A percentile compares a stretch with the other conserved stretches of the same genome.
Conservation (phyloP, 1,140 invertebrate genomes). For the Calycopis cecrops region DNA sequence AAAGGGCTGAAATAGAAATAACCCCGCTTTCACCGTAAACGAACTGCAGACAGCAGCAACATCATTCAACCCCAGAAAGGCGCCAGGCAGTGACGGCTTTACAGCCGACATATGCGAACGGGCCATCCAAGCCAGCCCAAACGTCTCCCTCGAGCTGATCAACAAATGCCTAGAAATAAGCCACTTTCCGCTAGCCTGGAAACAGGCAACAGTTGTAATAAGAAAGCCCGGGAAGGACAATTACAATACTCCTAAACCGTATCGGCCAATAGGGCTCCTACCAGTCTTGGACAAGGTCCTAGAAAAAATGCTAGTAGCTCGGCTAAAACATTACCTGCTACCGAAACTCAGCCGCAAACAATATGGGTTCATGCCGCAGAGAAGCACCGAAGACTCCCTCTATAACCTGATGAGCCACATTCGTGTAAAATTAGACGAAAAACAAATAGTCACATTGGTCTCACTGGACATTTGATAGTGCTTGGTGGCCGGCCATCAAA, state of each 20-base stretch:
- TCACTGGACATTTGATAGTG: constrained; percentile 5
- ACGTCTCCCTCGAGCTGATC: not conserved
- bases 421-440: constrained; percentile 1
- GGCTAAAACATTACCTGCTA: constrained; percentile 1
- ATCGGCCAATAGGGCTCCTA: constrained; percentile 15
- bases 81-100: too few species aligned
- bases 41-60: not conserved
- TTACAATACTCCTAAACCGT: constrained; percentile 13
- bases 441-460: constrained; percentile 11
- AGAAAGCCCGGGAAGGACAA: constrained; percentile 17
- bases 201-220: constrained; percentile 16
- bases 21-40: constrained; percentile 6
- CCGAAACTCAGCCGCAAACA: not conserved
- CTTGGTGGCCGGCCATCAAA: too few species aligned
- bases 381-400: constrained; percentile 14
- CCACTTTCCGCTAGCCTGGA: constrained; percentile 23
- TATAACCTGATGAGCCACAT: constrained; percentile 17
- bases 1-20: constrained; percentile 12
- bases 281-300: constrained; percentile 11
- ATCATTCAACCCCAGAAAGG: constrained; percentile 18
- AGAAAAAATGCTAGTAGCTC: constrained; percentile 4
- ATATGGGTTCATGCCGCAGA: not conserved
- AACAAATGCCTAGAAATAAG: constrained; percentile 10
- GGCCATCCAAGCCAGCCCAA: too few species aligned
- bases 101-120: too few species aligned